phyloP scores from a whole-genome alignment of 2,888 invertebrate genomes.

The Dynastes tityus region DNA sequence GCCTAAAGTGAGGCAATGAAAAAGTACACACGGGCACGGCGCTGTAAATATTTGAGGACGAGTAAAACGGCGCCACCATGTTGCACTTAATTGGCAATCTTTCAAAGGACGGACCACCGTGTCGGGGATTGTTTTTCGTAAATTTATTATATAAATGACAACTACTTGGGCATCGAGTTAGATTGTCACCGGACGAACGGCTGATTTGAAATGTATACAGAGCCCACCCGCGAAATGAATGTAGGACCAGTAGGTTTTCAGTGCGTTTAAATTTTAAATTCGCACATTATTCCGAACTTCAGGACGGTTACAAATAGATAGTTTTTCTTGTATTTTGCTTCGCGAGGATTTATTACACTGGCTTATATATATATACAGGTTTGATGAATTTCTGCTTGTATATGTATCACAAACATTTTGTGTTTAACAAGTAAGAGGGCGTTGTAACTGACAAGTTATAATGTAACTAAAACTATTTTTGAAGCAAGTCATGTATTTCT shows the following conservation, averaged over 20 bases:
- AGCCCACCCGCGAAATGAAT: constrained; percentile 46
- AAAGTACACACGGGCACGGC: constrained; percentile 40
- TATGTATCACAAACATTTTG: too few relatives aligned
- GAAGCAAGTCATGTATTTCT: too few relatives aligned
- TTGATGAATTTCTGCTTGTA: too few relatives aligned
- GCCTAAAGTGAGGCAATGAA: constrained; percentile 39
- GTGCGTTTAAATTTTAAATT: constrained; percentile 46
- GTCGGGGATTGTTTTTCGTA: constrained; percentile 47
- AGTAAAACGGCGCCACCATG: constrained; percentile 51
- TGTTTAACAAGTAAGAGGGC: too few relatives aligned
- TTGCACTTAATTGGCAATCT: constrained; percentile 53
- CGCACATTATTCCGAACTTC: constrained; percentile 43
- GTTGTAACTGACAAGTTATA: too few relatives aligned
- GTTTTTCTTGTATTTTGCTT: constrained; percentile 30
- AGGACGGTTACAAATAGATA: constrained; percentile 37
- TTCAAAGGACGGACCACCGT: constrained; percentile 50
- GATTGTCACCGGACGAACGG: constrained; percentile 45
- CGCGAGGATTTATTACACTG: constrained; percentile 21
- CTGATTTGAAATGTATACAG: constrained; percentile 42
- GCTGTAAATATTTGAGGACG: constrained; percentile 46
- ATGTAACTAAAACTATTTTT: too few relatives aligned
- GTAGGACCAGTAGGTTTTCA: constrained; percentile 28
- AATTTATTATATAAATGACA: constrained; percentile 53
- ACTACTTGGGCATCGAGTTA: constrained; percentile 33
- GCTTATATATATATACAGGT: neutral